Percentiles rank a stretch among this genome's conserved stretches.
Evolutionary conservation across 2,888 invertebrate species (phyloP).

Genomic region (Xestia sexstrigata): DNA sequence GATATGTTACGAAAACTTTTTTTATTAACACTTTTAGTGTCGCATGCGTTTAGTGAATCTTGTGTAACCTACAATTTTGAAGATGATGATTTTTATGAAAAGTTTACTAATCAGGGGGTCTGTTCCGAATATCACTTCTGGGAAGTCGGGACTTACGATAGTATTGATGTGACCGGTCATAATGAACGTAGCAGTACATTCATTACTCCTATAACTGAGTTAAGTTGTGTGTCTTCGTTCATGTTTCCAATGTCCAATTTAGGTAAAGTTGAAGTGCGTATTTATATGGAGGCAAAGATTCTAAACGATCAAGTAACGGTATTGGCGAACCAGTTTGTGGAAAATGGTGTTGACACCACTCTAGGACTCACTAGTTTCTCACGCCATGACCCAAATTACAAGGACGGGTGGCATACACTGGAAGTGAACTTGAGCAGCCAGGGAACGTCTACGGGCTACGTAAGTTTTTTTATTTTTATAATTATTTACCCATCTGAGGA

Average conservation of each 20-base stretch:
- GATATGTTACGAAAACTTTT: slow-evolving; percentile 62
- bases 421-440: slow-evolving; percentile 29
- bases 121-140: slow-evolving; percentile 66
- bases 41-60: slow-evolving; percentile 67
- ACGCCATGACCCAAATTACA: slow-evolving; percentile 19
- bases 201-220: slow-evolving; percentile 62
- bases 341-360: slow-evolving; percentile 30
- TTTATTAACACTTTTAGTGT: slow-evolving; percentile 56
- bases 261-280: slow-evolving; percentile 74
- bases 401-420: slow-evolving; percentile 42
- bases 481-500: neutral
- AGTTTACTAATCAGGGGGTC: slow-evolving; percentile 67
- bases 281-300: slow-evolving; percentile 69
- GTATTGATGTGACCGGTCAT: slow-evolving; percentile 61
- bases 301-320: slow-evolving; percentile 70
- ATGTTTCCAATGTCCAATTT: slow-evolving; percentile 68
- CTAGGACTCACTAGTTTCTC: slow-evolving; percentile 39
- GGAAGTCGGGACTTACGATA: slow-evolving; percentile 68
- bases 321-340: slow-evolving; percentile 67
- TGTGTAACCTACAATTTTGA: slow-evolving; percentile 77
- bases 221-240: slow-evolving; percentile 69
- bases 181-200: slow-evolving; percentile 67
- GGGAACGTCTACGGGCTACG: slow-evolving; percentile 45
- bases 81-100: slow-evolving; percentile 64
- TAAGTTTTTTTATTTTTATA: slow-evolving; percentile 30